Conservation (phyloP, 2,113 vertebrate genomes). For the Pavo muticus region DNA sequence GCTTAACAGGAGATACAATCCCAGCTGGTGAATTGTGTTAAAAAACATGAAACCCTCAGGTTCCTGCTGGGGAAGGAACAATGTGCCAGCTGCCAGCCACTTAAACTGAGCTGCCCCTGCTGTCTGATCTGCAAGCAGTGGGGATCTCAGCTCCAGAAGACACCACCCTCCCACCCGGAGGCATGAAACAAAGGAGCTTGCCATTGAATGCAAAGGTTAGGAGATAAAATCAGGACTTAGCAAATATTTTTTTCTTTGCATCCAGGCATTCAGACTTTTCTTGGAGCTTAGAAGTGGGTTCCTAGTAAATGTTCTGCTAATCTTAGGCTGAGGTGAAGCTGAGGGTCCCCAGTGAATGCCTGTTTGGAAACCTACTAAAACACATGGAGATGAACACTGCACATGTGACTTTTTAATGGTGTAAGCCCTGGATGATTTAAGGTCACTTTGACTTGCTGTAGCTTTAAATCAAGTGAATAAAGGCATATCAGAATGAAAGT, state of each 20-base stretch:
- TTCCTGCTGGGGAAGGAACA: conserved; percentile 47
- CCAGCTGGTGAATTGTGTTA: conserved; percentile 8
- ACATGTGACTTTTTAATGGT: conserved; percentile 35
- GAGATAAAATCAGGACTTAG: neutral
- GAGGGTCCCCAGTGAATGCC: neutral
- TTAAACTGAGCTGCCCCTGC: neutral
- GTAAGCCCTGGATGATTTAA: conserved; percentile 21
- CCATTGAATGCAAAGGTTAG: neutral
- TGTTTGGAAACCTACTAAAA: conserved; percentile 50
- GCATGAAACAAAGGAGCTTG: neutral
- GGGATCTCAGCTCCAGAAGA: conserved; percentile 29
- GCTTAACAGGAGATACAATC: neutral
- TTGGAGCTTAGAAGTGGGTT: neutral
- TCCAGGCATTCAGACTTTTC: neutral
- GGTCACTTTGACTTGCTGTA: conserved; percentile 13
- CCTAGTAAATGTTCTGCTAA: neutral
- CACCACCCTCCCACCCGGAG: conserved; percentile 37
- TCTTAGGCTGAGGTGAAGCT: neutral
- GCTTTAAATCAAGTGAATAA: conserved; percentile 55
- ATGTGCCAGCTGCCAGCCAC: conserved; percentile 44
- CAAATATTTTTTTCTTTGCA: neutral
- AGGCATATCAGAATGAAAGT: conserved; percentile 30
- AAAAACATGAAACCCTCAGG: conserved; percentile 32
- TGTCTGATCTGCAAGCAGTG: conserved; percentile 30
- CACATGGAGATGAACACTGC: neutral